phyloP scores from a whole-genome alignment of 2,888 invertebrate species.

The Noctua pronuba region DNA sequence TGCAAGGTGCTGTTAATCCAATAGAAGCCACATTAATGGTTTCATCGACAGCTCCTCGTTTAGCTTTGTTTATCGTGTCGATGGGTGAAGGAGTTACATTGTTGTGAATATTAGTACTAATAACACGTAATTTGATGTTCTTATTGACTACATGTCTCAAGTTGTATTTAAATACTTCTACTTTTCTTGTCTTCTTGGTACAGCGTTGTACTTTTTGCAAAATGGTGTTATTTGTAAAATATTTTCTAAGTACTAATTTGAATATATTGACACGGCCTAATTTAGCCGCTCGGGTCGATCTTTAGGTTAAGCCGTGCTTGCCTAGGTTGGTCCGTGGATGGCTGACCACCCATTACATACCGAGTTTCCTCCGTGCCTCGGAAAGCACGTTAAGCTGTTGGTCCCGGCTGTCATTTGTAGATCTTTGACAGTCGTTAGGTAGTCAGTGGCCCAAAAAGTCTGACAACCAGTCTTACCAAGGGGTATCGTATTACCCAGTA shows the following conservation, averaged over 20 bases:
- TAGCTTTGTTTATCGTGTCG: conserved; percentile 29
- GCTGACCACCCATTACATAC: too few species aligned
- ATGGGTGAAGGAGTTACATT: conserved; percentile 6
- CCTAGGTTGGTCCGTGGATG: too few species aligned
- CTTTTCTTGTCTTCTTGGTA: neutral
- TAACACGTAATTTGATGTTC: conserved; percentile 5
- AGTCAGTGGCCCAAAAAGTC: too few species aligned
- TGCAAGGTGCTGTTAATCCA: conserved; percentile 32
- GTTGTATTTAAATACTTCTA: neutral
- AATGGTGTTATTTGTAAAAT: neutral
- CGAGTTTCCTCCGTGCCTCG: too few species aligned
- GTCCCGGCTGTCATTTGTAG: too few species aligned
- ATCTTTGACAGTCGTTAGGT: too few species aligned
- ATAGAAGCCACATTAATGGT: conserved; percentile 37
- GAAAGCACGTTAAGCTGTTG: too few species aligned
- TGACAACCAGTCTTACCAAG: too few species aligned
- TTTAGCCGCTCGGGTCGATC: too few species aligned
- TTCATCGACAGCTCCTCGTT: conserved; percentile 44
- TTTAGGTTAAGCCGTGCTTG: too few species aligned
- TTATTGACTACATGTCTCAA: neutral
- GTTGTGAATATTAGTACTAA: conserved; percentile 12
- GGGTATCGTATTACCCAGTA: too few species aligned
- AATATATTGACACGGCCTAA: neutral
- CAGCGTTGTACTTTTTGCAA: neutral
- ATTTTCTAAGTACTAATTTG: neutral